These are phyloP conservation scores for Aplysia californica DNA, from an alignment of 1,140 invertebrate genomes.

Conservation along the genomic window DNA sequence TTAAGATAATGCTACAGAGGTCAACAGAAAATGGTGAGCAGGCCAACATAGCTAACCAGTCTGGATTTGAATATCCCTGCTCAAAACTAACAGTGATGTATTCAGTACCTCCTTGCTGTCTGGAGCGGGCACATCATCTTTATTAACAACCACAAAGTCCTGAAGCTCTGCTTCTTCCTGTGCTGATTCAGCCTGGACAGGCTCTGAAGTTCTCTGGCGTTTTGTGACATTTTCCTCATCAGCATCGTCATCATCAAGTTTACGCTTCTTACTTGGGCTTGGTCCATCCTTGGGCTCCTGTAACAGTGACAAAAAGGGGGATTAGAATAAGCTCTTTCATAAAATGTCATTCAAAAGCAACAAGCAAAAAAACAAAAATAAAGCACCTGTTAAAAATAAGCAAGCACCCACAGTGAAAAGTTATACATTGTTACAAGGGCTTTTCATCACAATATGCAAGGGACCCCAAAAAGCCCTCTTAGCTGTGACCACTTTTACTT, in stretches of 20 bases:
- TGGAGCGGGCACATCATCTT: conserved; percentile 53
- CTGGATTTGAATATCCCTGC: too few relatives aligned
- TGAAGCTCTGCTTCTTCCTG: conserved; percentile 35
- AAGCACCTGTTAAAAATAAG: background rate
- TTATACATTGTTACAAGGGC: background rate
- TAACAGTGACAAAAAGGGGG: background rate
- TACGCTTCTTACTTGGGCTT: conserved; percentile 26
- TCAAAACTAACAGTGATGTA: too few relatives aligned
- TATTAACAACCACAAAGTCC: conserved; percentile 59
- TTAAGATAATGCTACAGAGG: background rate
- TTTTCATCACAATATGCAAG: background rate
- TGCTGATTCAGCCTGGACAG: conserved; percentile 24
- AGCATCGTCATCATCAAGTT: conserved; percentile 26
- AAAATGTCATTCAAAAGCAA: background rate
- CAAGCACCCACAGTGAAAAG: background rate
- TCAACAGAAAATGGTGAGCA: background rate
- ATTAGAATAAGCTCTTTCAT: background rate
- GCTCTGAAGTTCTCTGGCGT: background rate
- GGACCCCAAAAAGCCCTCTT: too few relatives aligned
- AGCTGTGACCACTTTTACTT: too few relatives aligned
- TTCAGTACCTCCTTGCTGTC: conserved; percentile 55
- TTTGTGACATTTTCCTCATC: conserved; percentile 9
- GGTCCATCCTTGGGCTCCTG: conserved; percentile 3
- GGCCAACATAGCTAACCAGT: background rate
- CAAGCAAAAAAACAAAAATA: background rate